These are phyloP conservation scores for Xylocampa areola DNA, from an alignment of 2,888 invertebrate genomes.

Conservation along the genomic window DNA sequence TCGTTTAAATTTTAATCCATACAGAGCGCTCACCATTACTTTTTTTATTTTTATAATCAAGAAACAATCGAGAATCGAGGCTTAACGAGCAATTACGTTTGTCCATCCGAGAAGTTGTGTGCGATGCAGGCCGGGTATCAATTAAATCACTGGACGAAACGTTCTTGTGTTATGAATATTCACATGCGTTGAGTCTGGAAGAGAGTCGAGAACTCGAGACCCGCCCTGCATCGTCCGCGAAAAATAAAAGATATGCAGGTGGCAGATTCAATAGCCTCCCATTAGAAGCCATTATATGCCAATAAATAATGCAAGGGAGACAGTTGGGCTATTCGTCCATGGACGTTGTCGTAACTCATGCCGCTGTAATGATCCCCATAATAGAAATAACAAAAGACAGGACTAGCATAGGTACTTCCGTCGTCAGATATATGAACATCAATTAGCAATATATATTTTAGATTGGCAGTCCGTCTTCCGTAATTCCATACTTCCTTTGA, in stretches of 20 bases:
- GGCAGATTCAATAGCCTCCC: slow-evolving; percentile 88
- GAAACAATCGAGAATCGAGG: slow-evolving; percentile 84
- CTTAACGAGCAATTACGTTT: slow-evolving; percentile 88
- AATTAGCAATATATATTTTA: background rate
- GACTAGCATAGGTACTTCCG: slow-evolving; percentile 62
- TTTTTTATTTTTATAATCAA: slow-evolving; percentile 85
- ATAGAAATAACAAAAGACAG: slow-evolving; percentile 75
- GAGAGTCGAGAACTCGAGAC: slow-evolving; percentile 62
- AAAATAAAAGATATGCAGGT: slow-evolving; percentile 85
- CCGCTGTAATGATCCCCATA: slow-evolving; percentile 80
- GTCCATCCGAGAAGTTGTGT: slow-evolving; percentile 76
- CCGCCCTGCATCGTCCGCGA: slow-evolving; percentile 68
- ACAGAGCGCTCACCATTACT: slow-evolving; percentile 64
- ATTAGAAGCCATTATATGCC: slow-evolving; percentile 88
- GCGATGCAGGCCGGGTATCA: slow-evolving; percentile 74
- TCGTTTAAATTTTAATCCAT: slow-evolving; percentile 65
- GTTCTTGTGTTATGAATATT: slow-evolving; percentile 83
- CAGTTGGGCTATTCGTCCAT: slow-evolving; percentile 80
- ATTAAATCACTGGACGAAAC: slow-evolving; percentile 81
- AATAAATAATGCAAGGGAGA: slow-evolving; percentile 87
- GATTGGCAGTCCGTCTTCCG: too few relatives aligned
- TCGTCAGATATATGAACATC: slow-evolving; percentile 52
- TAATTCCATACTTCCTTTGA: too few relatives aligned
- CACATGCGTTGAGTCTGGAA: slow-evolving; percentile 71
- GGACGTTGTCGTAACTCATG: slow-evolving; percentile 82